A percentile compares a stretch with the other conserved stretches of the same genome.
Conservation (phyloP, 30 jellyfish, hydroid and myxozoan species). For the Mastigias papua region DNA sequence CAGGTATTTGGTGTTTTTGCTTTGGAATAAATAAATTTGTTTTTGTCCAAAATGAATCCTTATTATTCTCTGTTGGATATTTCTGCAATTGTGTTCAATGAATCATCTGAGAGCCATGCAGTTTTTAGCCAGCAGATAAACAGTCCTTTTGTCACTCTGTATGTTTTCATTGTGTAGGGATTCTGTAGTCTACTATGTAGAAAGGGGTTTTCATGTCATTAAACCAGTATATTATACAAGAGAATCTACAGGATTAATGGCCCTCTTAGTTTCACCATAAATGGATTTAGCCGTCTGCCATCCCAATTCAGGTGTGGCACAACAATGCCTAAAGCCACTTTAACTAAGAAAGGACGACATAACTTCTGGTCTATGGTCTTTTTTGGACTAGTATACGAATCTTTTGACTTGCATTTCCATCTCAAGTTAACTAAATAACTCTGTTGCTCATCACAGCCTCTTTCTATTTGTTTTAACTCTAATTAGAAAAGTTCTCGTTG, state of each 20-base stretch:
- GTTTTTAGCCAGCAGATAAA: background rate
- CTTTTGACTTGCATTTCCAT: background rate
- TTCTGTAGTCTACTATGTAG: background rate
- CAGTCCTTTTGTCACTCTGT: background rate
- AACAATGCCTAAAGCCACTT: background rate
- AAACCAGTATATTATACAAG: background rate
- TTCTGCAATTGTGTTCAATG: too few species aligned
- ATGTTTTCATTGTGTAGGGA: background rate
- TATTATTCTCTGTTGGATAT: too few species aligned
- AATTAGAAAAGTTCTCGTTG: background rate
- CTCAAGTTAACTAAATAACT: background rate
- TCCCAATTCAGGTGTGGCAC: background rate
- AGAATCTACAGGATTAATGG: background rate
- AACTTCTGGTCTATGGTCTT: background rate
- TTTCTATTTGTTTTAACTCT: background rate
- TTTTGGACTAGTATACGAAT: background rate
- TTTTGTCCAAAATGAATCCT: too few species aligned
- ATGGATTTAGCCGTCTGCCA: slow-evolving; percentile 13
- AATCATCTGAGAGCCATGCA: background rate
- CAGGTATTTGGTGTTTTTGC: too few species aligned
- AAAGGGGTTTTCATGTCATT: background rate
- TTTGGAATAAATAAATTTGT: too few species aligned
- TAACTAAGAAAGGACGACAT: background rate
- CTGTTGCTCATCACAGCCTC: background rate
- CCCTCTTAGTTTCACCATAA: background rate